Base-by-base conservation (phyloP, 2,797 vertebrate genomes). In the Silurus lanzhouensis region DNA sequence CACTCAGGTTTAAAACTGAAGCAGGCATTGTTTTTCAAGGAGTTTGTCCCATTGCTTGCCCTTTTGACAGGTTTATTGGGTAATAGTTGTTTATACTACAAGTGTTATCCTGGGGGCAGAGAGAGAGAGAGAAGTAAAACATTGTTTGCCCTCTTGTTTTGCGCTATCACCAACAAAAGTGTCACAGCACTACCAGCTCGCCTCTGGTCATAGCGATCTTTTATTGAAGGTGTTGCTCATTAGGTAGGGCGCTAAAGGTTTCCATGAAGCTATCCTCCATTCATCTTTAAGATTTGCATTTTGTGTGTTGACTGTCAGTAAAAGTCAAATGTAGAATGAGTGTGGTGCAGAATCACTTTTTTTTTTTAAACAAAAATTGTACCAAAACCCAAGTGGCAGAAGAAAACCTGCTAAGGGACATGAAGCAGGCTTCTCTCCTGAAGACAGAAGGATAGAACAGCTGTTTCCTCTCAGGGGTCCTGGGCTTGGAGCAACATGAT, bases 1-100 rank as follows among this genome's bases (percentile, higher is more conserved):
- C 76, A 83, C 67, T 87, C 90, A 85, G 88, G 89, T 87, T 88
- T 92, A 93, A 93, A 93, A 93, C 91, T 91, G 86, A 89, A 91
- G 86, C 75, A 90, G 71, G 90, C 90, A 89, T 77, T 91, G 89
- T 93, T 90, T 85, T 90, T 94, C 93, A 94, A 94, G 92, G 91
- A 92, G 87, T 91, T 76, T 85, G 87, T 91, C 55, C 80, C 86
- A 92, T 93, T 91, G 90, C 92, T 94, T 95, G 91, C 93, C 89
- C 91, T 83, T 91, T 90, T 95, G 95, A 94, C 94, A 95, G 93
- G 90, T 96, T 96, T 95, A 95, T 95, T 92, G 92, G 88, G 92
- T 92, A 91, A 92, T 93, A 93, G 92, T 91, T 84, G 89, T 95
- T 94, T 93, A 92, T 90, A 93, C 91, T 90, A 31, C 87, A 92